These are phyloP conservation scores for Picathartes gymnocephalus DNA, from an alignment of 2,113 vertebrate genomes.

Conservation along the genomic window DNA sequence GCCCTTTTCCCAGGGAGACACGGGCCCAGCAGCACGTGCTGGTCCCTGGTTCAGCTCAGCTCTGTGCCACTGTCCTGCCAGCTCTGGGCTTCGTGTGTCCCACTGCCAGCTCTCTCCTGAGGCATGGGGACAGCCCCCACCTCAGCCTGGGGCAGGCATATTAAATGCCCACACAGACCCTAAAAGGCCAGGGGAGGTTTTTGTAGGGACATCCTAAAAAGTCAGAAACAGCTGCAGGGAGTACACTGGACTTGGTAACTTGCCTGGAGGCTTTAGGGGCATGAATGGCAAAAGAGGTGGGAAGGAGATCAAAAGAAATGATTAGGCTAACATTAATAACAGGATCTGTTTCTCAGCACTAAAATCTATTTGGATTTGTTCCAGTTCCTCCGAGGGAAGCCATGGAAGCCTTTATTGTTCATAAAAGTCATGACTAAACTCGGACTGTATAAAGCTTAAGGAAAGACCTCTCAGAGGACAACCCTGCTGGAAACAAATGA, in stretches of 20 bases:
- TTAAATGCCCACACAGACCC: background rate
- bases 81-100: fast-evolving
- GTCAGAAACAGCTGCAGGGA: background rate
- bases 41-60: background rate
- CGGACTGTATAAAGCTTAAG: background rate
- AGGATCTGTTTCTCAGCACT: conserved; percentile 19
- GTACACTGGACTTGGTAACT: background rate
- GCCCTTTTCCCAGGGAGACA: conserved; percentile 16
- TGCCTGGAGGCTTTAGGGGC: background rate
- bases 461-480: conserved; percentile 47
- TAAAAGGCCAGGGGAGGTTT: background rate
- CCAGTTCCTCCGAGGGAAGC: conserved; percentile 40
- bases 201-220: background rate
- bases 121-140: background rate
- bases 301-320: background rate
- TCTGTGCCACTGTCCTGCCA: background rate
- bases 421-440: conserved; percentile 21
- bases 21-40: background rate
- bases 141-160: fast-evolving
- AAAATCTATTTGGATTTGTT: conserved; percentile 1
- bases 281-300: background rate
- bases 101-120: background rate
- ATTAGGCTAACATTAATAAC: conserved; percentile 16
- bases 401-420: conserved; percentile 38
- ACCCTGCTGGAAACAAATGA: background rate